A percentile compares a stretch with the other conserved stretches of the same genome.
phyloP scores from a whole-genome alignment of 2,113 vertebrate genomes.

The Tretioscincus oriximinensis region DNA sequence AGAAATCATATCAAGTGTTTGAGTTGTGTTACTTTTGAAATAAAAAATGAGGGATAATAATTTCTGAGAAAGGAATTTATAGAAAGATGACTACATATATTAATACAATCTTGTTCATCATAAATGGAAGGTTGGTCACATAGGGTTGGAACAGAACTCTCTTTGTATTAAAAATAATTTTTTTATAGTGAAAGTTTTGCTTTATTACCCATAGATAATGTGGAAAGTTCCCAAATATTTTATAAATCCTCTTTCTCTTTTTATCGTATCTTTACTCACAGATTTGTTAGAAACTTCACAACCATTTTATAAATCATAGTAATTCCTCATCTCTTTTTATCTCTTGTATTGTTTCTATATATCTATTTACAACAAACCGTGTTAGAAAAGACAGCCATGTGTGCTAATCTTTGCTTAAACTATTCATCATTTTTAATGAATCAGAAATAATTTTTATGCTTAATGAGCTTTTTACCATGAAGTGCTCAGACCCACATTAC shows the following conservation, averaged over 20 bases:
- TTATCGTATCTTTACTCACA: neutral
- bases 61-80: neutral
- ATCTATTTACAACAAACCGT: neutral
- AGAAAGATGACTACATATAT: neutral
- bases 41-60: neutral
- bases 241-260: no score
- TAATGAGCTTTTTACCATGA: slow-evolving; percentile 22
- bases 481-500: slow-evolving; percentile 1
- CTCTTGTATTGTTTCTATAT: neutral
- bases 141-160: neutral
- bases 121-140: neutral
- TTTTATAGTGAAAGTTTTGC: no score
- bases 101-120: no score
- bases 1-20: neutral
- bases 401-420: slow-evolving; percentile 16
- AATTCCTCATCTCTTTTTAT: neutral
- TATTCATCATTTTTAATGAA: slow-evolving; percentile 32
- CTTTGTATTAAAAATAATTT: neutral
- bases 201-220: no score
- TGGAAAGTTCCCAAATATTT: no score
- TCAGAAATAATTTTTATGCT: slow-evolving; percentile 13
- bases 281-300: neutral
- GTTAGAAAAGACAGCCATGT: neutral
- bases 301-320: neutral
- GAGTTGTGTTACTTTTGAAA: neutral